A percentile compares a stretch with the other conserved stretches of the same genome.
These are phyloP conservation scores for Tenebrosternarchus preto DNA, from an alignment of 2,113 vertebrate genomes.

Conservation along the genomic window DNA sequence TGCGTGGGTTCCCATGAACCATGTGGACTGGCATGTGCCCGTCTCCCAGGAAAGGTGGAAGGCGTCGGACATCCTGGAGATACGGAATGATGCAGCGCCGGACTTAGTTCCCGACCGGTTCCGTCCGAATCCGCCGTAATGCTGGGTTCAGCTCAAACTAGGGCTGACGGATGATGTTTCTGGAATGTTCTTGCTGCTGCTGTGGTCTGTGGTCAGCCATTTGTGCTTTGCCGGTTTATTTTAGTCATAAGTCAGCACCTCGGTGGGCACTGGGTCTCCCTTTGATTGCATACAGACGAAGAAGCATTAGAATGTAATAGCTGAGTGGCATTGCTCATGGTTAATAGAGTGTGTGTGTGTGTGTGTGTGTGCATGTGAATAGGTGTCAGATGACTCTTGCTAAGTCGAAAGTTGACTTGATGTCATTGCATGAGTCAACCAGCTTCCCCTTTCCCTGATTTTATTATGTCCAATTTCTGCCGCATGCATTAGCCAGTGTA, in stretches of 20 bases:
- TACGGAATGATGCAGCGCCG: slow-evolving; percentile 23
- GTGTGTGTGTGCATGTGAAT: not conserved
- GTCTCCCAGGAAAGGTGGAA: slow-evolving; percentile 24
- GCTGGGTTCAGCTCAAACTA: slow-evolving; percentile 27
- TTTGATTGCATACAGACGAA: slow-evolving; percentile 43
- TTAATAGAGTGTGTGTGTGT: slow-evolving; percentile 37
- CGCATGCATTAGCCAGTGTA: slow-evolving; percentile 11
- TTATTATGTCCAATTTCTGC: slow-evolving; percentile 21
- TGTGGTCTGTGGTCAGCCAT: slow-evolving; percentile 40
- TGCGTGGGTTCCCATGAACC: too few species aligned
- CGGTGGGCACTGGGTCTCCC: slow-evolving; percentile 19
- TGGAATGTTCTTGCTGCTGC: slow-evolving; percentile 30
- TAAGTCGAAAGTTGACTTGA: not conserved
- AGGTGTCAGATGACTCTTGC: not conserved
- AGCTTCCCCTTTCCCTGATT: not conserved
- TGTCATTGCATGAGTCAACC: slow-evolving; percentile 24
- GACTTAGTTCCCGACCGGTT: not conserved
- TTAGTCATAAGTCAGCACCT: slow-evolving; percentile 51
- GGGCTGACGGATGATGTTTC: slow-evolving; percentile 43
- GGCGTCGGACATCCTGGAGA: slow-evolving; percentile 33
- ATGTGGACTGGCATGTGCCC: not conserved
- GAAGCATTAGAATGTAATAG: slow-evolving; percentile 36
- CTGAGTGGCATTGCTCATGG: not conserved
- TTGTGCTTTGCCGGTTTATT: slow-evolving; percentile 46
- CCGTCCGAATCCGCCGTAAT: slow-evolving; percentile 16